Evolutionary conservation across 2,797 vertebrate species (phyloP).

Genomic region (Lutjanus campechanus): DNA sequence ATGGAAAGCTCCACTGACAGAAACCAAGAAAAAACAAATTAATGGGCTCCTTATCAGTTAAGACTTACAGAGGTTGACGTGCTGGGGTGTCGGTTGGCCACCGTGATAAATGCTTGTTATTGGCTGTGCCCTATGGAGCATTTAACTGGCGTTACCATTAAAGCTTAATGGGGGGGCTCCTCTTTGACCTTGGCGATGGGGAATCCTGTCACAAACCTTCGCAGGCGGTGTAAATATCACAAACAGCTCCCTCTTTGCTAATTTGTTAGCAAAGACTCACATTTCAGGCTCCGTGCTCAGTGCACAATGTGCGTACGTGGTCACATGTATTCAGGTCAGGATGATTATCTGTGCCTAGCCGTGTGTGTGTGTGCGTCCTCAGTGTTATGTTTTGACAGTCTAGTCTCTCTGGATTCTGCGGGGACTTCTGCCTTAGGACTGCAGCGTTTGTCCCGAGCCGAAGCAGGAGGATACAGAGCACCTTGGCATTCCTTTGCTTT

Average conservation of each 20-base stretch:
- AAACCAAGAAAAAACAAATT: slow-evolving; percentile 75
- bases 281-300: slow-evolving; percentile 1
- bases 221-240: slow-evolving; percentile 48
- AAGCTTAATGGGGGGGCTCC: slow-evolving; percentile 68
- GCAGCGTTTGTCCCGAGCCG: slow-evolving; percentile 52
- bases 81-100: slow-evolving; percentile 67
- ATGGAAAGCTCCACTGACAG: slow-evolving; percentile 67
- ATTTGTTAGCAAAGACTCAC: slow-evolving; percentile 16
- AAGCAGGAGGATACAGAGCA: slow-evolving; percentile 42
- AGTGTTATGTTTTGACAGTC: slow-evolving; percentile 29
- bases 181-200: slow-evolving; percentile 76
- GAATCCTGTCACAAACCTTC: slow-evolving; percentile 61
- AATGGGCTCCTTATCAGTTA: slow-evolving; percentile 81
- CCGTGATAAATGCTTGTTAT: slow-evolving; percentile 80
- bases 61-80: slow-evolving; percentile 73
- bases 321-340: slow-evolving; percentile 24
- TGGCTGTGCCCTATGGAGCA: slow-evolving; percentile 76
- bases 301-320: slow-evolving; percentile 4
- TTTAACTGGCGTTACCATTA: slow-evolving; percentile 76
- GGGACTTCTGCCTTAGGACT: slow-evolving; percentile 50
- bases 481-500: slow-evolving; percentile 69
- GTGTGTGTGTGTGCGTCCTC: slow-evolving; percentile 5
- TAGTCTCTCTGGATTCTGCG: slow-evolving; percentile 19
- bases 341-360: background rate
- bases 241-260: slow-evolving; percentile 10